A percentile compares a stretch with the other conserved stretches of the same genome.
Conservation (phyloP, 30 jellyfish, hydroid and myxozoan genomes). For the Pseudorhiza aurosa region DNA sequence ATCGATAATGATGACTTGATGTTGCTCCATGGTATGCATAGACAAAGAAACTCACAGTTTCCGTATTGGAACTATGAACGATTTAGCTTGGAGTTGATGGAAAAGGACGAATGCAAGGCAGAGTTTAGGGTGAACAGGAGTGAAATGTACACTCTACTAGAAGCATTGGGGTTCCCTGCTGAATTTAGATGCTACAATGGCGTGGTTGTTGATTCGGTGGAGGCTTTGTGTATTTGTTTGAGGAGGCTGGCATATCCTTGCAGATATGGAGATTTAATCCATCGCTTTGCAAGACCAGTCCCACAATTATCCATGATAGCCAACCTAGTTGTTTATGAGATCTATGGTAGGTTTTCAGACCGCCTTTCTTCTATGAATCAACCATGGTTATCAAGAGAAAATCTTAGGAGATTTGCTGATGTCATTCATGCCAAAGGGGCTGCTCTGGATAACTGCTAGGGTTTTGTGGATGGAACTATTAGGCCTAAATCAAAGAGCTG, state of each 20-base stretch:
- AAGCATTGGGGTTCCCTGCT: conserved; percentile 6
- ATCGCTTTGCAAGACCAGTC: conserved; percentile 42
- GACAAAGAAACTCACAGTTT: conserved; percentile 13
- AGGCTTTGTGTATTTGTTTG: conserved; percentile 14
- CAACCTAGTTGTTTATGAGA: background rate
- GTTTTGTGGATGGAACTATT: conserved; percentile 19
- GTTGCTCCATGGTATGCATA: conserved; percentile 1
- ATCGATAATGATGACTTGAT: conserved; percentile 12
- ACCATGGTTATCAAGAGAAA: background rate
- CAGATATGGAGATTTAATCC: conserved; percentile 13
- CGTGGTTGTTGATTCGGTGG: conserved; percentile 32
- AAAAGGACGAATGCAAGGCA: conserved; percentile 22
- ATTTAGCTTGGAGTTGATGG: conserved; percentile 12
- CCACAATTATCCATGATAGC: conserved; percentile 27
- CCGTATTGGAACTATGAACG: conserved; percentile 31
- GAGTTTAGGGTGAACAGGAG: conserved; percentile 7
- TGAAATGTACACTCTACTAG: conserved; percentile 7
- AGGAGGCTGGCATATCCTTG: conserved; percentile 39
- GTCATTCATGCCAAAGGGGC: conserved; percentile 3
- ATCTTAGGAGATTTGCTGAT: background rate
- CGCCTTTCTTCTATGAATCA: too few species aligned
- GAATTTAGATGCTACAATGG: conserved; percentile 28
- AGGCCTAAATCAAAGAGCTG: conserved; percentile 33
- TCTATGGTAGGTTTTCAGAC: background rate
- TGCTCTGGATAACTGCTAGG: conserved; percentile 11